Base-by-base conservation (phyloP, 2,797 vertebrate species). In the Parauchenoglanis punctatus region DNA sequence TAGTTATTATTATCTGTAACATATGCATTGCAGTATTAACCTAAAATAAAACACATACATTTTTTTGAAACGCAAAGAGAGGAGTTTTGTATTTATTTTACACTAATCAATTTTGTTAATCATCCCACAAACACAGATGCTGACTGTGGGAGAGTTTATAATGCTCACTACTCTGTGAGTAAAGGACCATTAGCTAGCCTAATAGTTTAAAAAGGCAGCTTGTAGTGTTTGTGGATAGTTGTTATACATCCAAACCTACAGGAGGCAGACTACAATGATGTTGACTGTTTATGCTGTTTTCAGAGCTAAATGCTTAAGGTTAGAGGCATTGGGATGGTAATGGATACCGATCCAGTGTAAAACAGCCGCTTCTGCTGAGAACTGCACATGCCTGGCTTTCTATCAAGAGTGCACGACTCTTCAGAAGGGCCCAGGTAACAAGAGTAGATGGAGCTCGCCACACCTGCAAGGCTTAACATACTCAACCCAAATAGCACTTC, bases 211-310 rank as follows among this genome's bases (percentile, higher is more conserved):
- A 81, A 81, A 80, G 72, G 58, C 58, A 83, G 58, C 35, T 40
- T 28, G 13, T 63, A 8, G 83, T 68, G 65, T 85, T 87, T 87
- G 78, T 81, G 59, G 17, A 81, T 73, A 85, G 85, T 75, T 82
- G 35, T 90, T 87, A 87, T 70, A 81, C 85, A 77, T 83, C 83
- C 85, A 89, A 58, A 40, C 67, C 76, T 58, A 87, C 59, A 89
- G 89, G 86, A 81, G 89, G 87, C 84, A 89, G 72, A 52, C 61
- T 78, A 72, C n/a, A 77, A 35, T 68, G 28, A 68, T 54, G 59
- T 2, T 65, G 81, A 83, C 49, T 35, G 40, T 78, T 40, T 59
- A 46, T 31, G 52, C 52, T 87, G 61, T 78, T 84, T 83, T 84
- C 49, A 77, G 63, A 59, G 20, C 52, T 78, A 46, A 84, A 80